Evolutionary conservation across 2,113 vertebrate genomes (phyloP), one percentile per base, ranked within the genome.

Genomic region (Haemorhous mexicanus): DNA sequence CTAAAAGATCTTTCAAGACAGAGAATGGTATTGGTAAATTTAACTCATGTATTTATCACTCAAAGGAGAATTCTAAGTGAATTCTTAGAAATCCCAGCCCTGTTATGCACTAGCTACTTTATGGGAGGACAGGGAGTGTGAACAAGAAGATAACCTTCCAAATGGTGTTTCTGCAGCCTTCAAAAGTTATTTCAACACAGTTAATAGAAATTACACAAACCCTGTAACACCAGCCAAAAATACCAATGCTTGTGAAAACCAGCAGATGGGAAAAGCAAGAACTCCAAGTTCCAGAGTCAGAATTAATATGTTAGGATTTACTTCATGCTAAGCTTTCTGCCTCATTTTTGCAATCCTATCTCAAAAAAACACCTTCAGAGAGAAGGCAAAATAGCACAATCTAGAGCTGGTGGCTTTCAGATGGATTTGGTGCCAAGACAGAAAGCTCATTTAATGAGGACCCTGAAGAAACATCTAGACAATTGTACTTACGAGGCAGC

Each of bases 171-270:
- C 70, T 85, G 32, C 66, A 91, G 91, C 84, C 93, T 95, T 94
- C 91, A 82, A 93, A 93, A 89, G 58, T 75, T 79, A 64, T 95
- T 97, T 94, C 94, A 95, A 94, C 84, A 93, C 19, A 81, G 79
- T 94, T 96, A 88, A 93, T 74, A 94, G 68, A 89, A 97, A 87
- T 94, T 93, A 92, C 94, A 95, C 88, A 95, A 96, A 93, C 78
- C 35, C n/a, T 66, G 1, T 53, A 90, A 85, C 82, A 79, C 50
- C 55, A 92, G 92, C 96, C 90, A 96, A 93, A 93, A 95, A 94
- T 83, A 92, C 76, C 79, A 92, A 39, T 21, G 86, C 94, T 92
- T 93, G 95, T 94, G 93, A 96, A 95, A 97, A 84, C 41, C 74
- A 97, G 49, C 94, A 97, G 93, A 94, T 94, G 80, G 89, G 79